A percentile compares a stretch with the other conserved stretches of the same genome.
These are phyloP conservation scores for Conus betulinus DNA, from an alignment of 1,140 invertebrate genomes.

Conservation along the genomic window DNA sequence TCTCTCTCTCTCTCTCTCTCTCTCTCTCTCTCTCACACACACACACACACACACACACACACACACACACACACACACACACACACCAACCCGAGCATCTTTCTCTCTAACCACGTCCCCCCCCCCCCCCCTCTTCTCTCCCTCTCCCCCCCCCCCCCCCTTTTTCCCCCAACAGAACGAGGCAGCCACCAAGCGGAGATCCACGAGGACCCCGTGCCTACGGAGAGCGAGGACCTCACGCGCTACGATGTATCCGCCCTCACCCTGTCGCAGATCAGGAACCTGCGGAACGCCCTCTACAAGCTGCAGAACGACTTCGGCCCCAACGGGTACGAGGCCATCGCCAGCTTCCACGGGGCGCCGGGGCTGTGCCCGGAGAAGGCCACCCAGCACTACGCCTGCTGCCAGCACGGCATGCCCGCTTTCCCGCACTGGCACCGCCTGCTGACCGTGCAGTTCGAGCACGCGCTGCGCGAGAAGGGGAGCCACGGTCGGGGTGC, in stretches of 20 bases:
- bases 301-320: constrained; percentile 46
- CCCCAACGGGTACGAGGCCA: constrained; percentile 45
- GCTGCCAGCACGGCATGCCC: constrained; percentile 52
- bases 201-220: not conserved
- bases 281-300: constrained; percentile 43
- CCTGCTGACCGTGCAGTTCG: constrained; percentile 49
- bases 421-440: constrained; percentile 55
- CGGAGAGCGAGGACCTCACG: not conserved
- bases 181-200: not conserved
- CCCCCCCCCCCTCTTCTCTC: not conserved
- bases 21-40: no score
- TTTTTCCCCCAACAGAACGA: not conserved
- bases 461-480: constrained; percentile 39
- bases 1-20: no score
- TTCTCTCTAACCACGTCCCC: no score
- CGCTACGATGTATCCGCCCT: constrained; percentile 15
- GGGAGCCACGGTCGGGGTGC: constrained; percentile 39
- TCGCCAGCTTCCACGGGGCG: constrained; percentile 48
- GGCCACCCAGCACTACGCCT: constrained; percentile 33
- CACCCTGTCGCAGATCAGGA: not conserved
- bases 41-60: not conserved
- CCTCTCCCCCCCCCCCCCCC: not conserved
- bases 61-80: constrained; percentile 16
- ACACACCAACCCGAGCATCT: no score
- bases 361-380: constrained; percentile 44